phyloP scores from a whole-genome alignment of 2,113 vertebrate species.

The Acrocephalus arundinaceus region DNA sequence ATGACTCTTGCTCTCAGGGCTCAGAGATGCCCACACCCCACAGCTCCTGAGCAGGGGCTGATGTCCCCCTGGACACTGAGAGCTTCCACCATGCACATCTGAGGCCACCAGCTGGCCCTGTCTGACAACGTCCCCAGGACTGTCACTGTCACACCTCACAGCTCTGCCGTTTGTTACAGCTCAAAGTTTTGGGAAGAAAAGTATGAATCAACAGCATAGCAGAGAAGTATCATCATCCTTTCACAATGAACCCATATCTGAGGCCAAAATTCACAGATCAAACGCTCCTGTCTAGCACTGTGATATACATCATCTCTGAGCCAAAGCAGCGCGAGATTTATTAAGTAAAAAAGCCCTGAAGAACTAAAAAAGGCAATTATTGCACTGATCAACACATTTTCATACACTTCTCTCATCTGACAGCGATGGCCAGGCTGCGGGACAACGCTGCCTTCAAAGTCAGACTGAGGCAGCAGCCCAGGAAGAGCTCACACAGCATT shows the following conservation, averaged over 20 bases:
- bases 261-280: neutral
- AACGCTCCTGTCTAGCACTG: neutral
- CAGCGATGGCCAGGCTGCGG: neutral
- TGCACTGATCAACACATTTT: neutral
- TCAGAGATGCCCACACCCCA: neutral
- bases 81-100: accelerated
- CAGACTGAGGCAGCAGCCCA: neutral
- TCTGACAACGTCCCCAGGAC: neutral
- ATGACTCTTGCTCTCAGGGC: neutral
- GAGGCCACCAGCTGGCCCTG: neutral
- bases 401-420: neutral
- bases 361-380: neutral
- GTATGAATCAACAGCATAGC: neutral
- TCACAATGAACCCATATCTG: neutral
- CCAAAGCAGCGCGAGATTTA: neutral
- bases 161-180: neutral
- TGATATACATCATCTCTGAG: neutral
- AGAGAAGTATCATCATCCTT: neutral
- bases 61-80: neutral
- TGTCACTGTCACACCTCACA: neutral
- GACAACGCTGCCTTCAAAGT: accelerated
- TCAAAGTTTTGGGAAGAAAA: neutral
- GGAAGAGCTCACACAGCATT: neutral
- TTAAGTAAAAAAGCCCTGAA: neutral
- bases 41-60: accelerated